Evolutionary conservation across 2,888 invertebrate genomes (phyloP).

Genomic region (Lepidocyrtinus sp.): DNA sequence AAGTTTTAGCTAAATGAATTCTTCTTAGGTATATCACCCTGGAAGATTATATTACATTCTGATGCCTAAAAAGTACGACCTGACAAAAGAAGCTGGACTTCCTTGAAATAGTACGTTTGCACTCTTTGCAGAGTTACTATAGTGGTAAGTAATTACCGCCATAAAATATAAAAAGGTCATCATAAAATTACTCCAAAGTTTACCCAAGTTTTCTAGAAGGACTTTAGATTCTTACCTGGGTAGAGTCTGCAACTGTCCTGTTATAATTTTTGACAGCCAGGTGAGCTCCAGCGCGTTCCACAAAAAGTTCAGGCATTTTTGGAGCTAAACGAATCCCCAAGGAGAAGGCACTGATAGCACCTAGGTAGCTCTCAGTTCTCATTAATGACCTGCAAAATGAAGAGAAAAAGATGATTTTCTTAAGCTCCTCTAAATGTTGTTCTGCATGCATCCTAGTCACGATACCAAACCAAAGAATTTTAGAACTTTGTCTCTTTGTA

Average conservation of each 20-base stretch:
- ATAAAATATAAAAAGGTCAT: constrained; percentile 40
- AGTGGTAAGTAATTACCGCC: constrained; percentile 28
- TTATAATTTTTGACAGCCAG: constrained; percentile 83
- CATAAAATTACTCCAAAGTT: constrained; percentile 29
- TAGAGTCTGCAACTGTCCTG: constrained; percentile 78
- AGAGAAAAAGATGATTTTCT: too few relatives aligned
- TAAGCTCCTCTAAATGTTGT: too few relatives aligned
- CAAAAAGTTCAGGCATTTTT: constrained; percentile 81
- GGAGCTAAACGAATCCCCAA: constrained; percentile 84
- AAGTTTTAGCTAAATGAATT: too few relatives aligned
- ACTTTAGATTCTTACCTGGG: constrained; percentile 73
- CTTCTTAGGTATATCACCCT: too few relatives aligned
- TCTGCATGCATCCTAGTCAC: too few relatives aligned
- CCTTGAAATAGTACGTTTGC: too few relatives aligned
- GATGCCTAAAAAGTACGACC: too few relatives aligned
- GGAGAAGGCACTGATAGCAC: constrained; percentile 86
- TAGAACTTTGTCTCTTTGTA: too few relatives aligned
- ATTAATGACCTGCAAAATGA: constrained; percentile 78
- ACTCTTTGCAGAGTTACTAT: not conserved
- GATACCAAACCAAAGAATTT: too few relatives aligned
- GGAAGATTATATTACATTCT: too few relatives aligned
- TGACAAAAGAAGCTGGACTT: not conserved
- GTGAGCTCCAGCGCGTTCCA: constrained; percentile 86
- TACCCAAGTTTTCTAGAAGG: too few relatives aligned
- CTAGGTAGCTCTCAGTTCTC: constrained; percentile 82